Conservation (phyloP, 2,113 vertebrate genomes). For the Pavo muticus region DNA sequence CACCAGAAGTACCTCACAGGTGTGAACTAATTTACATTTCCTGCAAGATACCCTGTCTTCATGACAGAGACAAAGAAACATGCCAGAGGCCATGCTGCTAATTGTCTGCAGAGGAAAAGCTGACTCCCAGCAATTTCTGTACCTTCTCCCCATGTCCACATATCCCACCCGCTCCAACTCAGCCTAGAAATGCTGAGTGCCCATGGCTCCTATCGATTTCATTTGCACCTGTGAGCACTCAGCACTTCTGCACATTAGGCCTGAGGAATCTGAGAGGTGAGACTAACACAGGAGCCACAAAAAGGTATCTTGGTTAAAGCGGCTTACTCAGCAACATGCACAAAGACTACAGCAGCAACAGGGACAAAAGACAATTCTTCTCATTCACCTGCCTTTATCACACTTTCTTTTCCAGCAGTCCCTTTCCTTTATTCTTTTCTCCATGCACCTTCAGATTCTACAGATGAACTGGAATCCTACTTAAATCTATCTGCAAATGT, state of each 20-base stretch:
- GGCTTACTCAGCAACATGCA: background rate
- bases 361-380: background rate
- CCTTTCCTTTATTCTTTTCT: background rate
- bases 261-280: background rate
- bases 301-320: background rate
- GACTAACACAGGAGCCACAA: background rate
- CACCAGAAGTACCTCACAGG: background rate
- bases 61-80: fast-evolving
- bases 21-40: background rate
- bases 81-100: background rate
- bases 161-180: background rate
- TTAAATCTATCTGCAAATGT: background rate
- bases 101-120: background rate
- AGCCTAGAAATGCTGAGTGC: background rate
- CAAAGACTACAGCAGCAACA: background rate
- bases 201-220: background rate
- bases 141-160: background rate
- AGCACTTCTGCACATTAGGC: background rate
- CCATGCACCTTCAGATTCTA: background rate
- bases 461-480: background rate
- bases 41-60: background rate
- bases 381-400: background rate
- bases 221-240: background rate
- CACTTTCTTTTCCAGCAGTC: background rate
- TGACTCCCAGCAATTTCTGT: background rate